Evolutionary conservation across 2,797 vertebrate genomes (phyloP).

Genomic region (Danio tinwini): DNA sequence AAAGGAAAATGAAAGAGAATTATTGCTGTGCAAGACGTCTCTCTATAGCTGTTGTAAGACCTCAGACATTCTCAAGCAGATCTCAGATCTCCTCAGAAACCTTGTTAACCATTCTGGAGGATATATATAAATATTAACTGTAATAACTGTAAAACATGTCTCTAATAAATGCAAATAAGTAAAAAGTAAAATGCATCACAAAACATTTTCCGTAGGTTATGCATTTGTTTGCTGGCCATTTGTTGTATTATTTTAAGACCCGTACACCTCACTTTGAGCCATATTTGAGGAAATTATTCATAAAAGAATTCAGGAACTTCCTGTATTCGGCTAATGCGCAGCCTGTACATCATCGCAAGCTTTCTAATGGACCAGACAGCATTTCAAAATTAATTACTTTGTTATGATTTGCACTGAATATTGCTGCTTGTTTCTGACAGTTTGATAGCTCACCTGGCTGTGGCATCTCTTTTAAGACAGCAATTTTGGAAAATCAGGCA

Average conservation of each 20-base stretch:
- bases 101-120: slow-evolving; percentile 3
- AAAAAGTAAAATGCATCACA: neutral
- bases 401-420: slow-evolving; percentile 18
- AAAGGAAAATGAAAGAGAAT: slow-evolving; percentile 40
- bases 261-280: neutral
- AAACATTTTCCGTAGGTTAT: neutral
- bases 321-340: neutral
- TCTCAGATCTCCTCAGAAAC: slow-evolving; percentile 28
- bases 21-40: slow-evolving; percentile 25
- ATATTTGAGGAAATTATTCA: neutral
- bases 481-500: neutral
- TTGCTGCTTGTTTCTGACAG: neutral
- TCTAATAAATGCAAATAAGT: neutral
- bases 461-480: slow-evolving; percentile 8
- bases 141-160: neutral
- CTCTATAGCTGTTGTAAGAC: slow-evolving; percentile 40
- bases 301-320: neutral
- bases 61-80: slow-evolving; percentile 27
- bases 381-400: slow-evolving; percentile 15
- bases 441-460: neutral
- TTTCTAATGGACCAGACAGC: slow-evolving; percentile 12
- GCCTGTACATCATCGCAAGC: neutral
- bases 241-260: neutral
- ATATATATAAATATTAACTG: slow-evolving; percentile 5
- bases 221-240: neutral